Evolutionary conservation across 2,113 vertebrate genomes (phyloP).

Genomic region (Cathartes aura): DNA sequence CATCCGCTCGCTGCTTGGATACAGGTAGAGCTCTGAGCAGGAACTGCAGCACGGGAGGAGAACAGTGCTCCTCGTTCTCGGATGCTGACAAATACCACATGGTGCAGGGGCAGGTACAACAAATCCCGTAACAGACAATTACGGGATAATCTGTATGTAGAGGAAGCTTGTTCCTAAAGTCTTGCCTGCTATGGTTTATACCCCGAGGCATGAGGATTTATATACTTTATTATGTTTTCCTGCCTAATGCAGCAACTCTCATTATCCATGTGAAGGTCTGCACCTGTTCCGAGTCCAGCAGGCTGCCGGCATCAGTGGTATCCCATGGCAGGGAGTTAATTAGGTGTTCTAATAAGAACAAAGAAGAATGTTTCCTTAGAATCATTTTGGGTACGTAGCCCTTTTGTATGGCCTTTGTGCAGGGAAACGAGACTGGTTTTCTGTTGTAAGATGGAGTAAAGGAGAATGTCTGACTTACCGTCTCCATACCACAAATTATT

Average conservation of each 20-base stretch:
- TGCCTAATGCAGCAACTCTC: background rate
- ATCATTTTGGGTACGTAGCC: background rate
- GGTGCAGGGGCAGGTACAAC: background rate
- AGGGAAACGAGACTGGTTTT: background rate
- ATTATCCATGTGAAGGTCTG: background rate
- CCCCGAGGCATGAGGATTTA: background rate
- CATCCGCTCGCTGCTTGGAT: accelerated
- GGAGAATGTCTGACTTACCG: background rate
- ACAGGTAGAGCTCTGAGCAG: background rate
- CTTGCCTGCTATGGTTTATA: background rate
- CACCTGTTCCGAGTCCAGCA: background rate
- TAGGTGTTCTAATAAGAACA: background rate
- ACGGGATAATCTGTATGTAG: background rate
- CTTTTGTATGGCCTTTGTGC: background rate
- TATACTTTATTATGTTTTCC: background rate
- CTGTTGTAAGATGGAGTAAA: background rate
- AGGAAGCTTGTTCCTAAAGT: background rate
- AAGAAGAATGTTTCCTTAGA: background rate
- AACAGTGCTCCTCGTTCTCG: background rate
- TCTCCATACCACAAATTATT: background rate
- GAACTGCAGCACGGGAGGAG: accelerated
- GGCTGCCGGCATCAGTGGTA: background rate
- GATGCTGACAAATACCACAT: background rate
- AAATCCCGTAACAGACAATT: background rate
- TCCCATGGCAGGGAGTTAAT: background rate